These are phyloP conservation scores for Octopus bimaculoides DNA, from an alignment of 1,140 invertebrate genomes.

Conservation along the genomic window DNA sequence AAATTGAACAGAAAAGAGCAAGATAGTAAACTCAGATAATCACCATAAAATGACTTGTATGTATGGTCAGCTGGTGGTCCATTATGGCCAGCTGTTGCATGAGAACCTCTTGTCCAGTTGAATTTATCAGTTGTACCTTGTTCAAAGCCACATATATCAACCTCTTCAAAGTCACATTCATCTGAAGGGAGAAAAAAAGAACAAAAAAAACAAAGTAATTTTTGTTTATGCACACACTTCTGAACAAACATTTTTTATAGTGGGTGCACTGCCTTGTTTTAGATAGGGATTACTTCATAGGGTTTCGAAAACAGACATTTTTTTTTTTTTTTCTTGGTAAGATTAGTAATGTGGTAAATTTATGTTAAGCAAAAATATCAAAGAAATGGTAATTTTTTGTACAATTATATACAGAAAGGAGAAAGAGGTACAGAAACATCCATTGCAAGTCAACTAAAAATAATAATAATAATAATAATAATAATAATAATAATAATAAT, in stretches of 20 bases:
- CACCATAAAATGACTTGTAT: background rate
- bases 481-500: conserved; percentile 4
- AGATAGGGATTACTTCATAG: too few relatives aligned
- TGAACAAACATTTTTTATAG: too few relatives aligned
- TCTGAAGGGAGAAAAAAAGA: conserved; percentile 2
- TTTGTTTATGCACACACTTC: too few relatives aligned
- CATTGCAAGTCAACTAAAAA: background rate
- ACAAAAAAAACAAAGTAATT: background rate
- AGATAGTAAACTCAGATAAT: background rate
- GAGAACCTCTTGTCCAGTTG: conserved; percentile 38
- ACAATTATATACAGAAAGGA: too few relatives aligned
- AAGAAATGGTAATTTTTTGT: too few relatives aligned
- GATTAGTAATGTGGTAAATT: too few relatives aligned
- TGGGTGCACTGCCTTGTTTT: too few relatives aligned
- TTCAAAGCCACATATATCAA: conserved; percentile 45
- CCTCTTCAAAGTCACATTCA: conserved; percentile 49
- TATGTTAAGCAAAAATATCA: too few relatives aligned
- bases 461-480: background rate
- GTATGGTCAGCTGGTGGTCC: conserved; percentile 50
- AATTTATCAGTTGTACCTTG: conserved; percentile 44
- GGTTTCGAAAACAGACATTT: too few relatives aligned
- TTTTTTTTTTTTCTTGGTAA: too few relatives aligned
- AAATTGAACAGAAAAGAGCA: background rate
- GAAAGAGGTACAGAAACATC: background rate
- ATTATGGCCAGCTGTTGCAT: conserved; percentile 34